Evolutionary conservation across 2,888 invertebrate species (phyloP).

Genomic region (Melinaea menophilus): DNA sequence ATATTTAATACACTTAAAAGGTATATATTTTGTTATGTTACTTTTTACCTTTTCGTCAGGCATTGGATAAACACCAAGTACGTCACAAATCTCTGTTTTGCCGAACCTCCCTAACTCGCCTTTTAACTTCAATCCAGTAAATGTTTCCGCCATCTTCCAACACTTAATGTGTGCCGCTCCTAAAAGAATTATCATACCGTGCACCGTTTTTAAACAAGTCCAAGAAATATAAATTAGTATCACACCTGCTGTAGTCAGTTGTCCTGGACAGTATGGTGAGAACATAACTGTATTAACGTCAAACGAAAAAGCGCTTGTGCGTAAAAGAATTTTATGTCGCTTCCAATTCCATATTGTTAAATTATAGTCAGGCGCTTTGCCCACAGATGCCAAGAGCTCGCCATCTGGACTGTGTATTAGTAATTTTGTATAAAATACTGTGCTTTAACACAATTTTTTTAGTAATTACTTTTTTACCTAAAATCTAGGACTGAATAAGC

Average conservation of each 20-base stretch:
- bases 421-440: background rate
- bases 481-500: conserved; percentile 86
- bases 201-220: too few relatives aligned
- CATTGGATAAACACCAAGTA: conserved; percentile 89
- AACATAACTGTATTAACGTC: conserved; percentile 89
- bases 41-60: conserved; percentile 88
- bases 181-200: conserved; percentile 37
- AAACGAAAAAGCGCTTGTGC: conserved; percentile 89
- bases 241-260: conserved; percentile 86
- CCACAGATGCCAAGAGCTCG: conserved; percentile 87
- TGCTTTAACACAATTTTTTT: too few relatives aligned
- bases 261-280: conserved; percentile 87
- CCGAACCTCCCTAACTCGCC: conserved; percentile 94
- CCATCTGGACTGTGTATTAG: conserved; percentile 83
- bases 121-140: conserved; percentile 93
- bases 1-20: too few relatives aligned
- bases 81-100: conserved; percentile 94
- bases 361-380: conserved; percentile 91
- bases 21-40: background rate
- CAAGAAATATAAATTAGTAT: background rate
- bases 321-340: conserved; percentile 83
- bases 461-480: conserved; percentile 66
- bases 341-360: conserved; percentile 95
- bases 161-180: conserved; percentile 90
- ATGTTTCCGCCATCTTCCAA: conserved; percentile 95